phyloP scores from a whole-genome alignment of 2,797 vertebrate genomes.

The Uromys caudimaculatus region DNA sequence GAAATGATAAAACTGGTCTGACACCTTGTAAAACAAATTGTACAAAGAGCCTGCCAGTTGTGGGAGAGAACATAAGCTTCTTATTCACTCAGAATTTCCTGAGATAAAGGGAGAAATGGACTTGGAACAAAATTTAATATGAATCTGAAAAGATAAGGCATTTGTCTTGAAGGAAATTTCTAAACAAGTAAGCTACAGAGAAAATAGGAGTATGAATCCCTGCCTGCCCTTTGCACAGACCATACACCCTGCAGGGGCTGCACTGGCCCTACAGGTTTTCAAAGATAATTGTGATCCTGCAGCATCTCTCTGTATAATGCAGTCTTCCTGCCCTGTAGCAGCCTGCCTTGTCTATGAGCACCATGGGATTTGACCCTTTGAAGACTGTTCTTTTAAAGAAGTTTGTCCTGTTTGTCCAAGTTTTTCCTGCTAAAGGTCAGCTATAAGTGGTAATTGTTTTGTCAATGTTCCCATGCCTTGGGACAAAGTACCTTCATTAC shows the following conservation, averaged over 20 bases:
- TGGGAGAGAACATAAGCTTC: conserved; percentile 32
- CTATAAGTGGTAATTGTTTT: conserved; percentile 65
- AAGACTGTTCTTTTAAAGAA: conserved; percentile 71
- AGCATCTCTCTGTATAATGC: conserved; percentile 59
- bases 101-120: conserved; percentile 39
- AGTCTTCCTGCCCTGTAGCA: conserved; percentile 53
- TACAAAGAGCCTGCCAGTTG: not conserved
- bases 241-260: not conserved
- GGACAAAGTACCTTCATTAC: conserved; percentile 53
- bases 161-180: conserved; percentile 46
- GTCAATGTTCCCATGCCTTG: conserved; percentile 42
- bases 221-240: not conserved
- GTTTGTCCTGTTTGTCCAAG: conserved; percentile 60
- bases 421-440: conserved; percentile 68
- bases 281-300: conserved; percentile 57
- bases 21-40: conserved; percentile 19
- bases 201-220: not conserved
- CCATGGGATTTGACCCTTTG: conserved; percentile 66
- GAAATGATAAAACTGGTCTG: conserved; percentile 61
- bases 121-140: conserved; percentile 59
- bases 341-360: conserved; percentile 36
- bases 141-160: conserved; percentile 63
- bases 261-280: conserved; percentile 22
- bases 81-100: conserved; percentile 66
- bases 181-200: conserved; percentile 40